These are phyloP conservation scores for Montipora foliosa DNA, from an alignment of 64 coral and sea anemone genomes.

Conservation along the genomic window DNA sequence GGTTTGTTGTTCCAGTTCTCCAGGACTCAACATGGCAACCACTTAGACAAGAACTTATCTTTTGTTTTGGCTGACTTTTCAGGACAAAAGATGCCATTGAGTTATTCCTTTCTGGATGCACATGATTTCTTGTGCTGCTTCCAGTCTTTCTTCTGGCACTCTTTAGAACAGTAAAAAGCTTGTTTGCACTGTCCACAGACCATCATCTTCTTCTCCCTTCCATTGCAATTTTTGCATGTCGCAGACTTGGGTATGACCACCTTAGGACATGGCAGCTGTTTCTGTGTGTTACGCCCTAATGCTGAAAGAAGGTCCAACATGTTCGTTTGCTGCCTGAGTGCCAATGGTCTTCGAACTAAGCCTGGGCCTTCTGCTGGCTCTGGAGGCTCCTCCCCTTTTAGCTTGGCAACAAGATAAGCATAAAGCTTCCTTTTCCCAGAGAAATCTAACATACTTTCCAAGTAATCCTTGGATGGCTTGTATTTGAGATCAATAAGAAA, in stretches of 20 bases:
- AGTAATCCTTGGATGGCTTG: slow-evolving; percentile 61
- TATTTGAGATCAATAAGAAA: slow-evolving; percentile 67
- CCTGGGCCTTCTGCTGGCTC: slow-evolving; percentile 45
- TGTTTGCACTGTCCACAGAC: slow-evolving; percentile 59
- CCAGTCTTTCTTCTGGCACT: slow-evolving; percentile 85
- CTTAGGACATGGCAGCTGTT: slow-evolving; percentile 55
- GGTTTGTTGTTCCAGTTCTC: no score
- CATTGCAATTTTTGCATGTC: slow-evolving; percentile 54
- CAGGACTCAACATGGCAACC: no score
- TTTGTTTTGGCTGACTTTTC: neutral
- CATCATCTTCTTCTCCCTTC: slow-evolving; percentile 68
- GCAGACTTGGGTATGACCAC: slow-evolving; percentile 31
- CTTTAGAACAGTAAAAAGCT: slow-evolving; percentile 66
- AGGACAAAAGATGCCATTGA: neutral
- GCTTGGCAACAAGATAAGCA: slow-evolving; percentile 50
- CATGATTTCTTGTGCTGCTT: slow-evolving; percentile 76
- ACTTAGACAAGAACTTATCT: no score
- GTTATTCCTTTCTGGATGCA: slow-evolving; percentile 11
- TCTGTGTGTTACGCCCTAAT: slow-evolving; percentile 2
- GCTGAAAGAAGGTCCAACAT: slow-evolving; percentile 41
- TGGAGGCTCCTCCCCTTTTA: slow-evolving; percentile 44
- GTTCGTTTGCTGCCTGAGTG: slow-evolving; percentile 32
- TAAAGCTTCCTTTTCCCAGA: slow-evolving; percentile 49
- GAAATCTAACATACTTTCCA: slow-evolving; percentile 58
- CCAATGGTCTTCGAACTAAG: slow-evolving; percentile 38